Evolutionary conservation across 1,140 invertebrate species (phyloP).

Genomic region (Harpegnathos saltator): DNA sequence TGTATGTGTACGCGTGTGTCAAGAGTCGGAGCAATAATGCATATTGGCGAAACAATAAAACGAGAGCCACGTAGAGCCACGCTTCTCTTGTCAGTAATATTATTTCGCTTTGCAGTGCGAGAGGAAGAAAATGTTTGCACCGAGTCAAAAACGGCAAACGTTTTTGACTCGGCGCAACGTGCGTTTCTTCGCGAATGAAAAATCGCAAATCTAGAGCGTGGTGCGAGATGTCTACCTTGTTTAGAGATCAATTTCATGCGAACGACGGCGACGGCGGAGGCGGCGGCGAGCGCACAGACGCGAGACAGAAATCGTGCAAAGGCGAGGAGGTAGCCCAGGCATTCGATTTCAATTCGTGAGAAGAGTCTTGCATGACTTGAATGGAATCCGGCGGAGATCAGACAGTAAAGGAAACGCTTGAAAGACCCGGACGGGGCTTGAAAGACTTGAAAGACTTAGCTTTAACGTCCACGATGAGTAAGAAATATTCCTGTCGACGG

Average conservation of each 20-base stretch:
- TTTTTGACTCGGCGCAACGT: conserved; percentile 45
- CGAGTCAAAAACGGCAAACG: too few relatives aligned
- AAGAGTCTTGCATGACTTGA: conserved; percentile 53
- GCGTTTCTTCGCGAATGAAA: conserved; percentile 35
- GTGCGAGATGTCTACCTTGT: conserved; percentile 32
- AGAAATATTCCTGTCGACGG: conserved; percentile 60
- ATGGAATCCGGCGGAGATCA: conserved; percentile 56
- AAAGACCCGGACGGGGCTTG: conserved; percentile 36
- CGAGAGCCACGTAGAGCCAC: not conserved
- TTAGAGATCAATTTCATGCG: conserved; percentile 52
- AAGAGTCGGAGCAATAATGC: conserved; percentile 8
- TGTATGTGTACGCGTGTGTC: not conserved
- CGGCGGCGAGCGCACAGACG: conserved; percentile 5
- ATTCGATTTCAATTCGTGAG: conserved; percentile 58
- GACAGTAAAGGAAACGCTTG: conserved; percentile 48
- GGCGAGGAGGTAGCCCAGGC: conserved; percentile 18
- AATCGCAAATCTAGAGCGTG: conserved; percentile 44
- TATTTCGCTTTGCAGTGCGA: conserved; percentile 24
- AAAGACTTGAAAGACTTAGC: conserved; percentile 59
- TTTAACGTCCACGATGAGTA: conserved; percentile 58
- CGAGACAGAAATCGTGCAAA: conserved; percentile 22
- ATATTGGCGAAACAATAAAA: conserved; percentile 9
- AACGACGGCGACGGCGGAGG: not conserved
- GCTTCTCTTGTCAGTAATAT: conserved; percentile 39
- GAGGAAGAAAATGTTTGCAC: conserved; percentile 22